phyloP scores from a whole-genome alignment of 2,888 invertebrate genomes.

The Thera obeliscata region DNA sequence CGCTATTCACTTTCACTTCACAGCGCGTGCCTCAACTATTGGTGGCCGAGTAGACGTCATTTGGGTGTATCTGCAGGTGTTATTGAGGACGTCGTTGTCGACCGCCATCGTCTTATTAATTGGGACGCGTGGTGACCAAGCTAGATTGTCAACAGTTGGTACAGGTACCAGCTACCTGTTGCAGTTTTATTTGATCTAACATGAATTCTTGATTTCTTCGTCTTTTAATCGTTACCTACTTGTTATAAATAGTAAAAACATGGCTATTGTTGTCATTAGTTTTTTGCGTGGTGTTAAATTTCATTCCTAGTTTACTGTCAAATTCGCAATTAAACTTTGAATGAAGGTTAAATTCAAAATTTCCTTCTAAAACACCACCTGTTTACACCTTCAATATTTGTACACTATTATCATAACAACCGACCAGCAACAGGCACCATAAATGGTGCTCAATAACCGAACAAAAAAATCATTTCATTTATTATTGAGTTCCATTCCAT shows the following conservation, averaged over 20 bases:
- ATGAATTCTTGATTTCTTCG: background rate
- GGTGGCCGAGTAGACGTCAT: conserved; percentile 58
- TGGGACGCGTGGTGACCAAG: conserved; percentile 13
- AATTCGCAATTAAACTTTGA: conserved; percentile 26
- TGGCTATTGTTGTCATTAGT: too few species aligned
- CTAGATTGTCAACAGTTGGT: conserved; percentile 3
- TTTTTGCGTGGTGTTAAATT: background rate
- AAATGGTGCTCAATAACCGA: conserved; percentile 28
- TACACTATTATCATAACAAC: conserved; percentile 15
- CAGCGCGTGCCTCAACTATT: conserved; percentile 70
- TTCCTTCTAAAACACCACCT: conserved; percentile 28
- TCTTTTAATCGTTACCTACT: background rate
- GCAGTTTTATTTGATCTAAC: background rate
- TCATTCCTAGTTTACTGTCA: background rate
- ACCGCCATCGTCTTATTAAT: conserved; percentile 39
- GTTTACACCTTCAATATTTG: conserved; percentile 39
- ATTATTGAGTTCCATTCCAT: conserved; percentile 53
- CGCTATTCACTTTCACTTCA: conserved; percentile 82
- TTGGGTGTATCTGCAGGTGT: conserved; percentile 55
- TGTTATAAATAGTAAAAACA: background rate
- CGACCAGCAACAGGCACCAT: conserved; percentile 28
- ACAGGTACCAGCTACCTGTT: background rate
- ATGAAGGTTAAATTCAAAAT: conserved; percentile 36
- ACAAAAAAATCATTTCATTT: conserved; percentile 49
- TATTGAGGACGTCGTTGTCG: conserved; percentile 51